Percentiles rank a stretch among this genome's conserved stretches.
Evolutionary conservation across 2,888 invertebrate genomes (phyloP).

Genomic region (Noctuana brunneofusca): DNA sequence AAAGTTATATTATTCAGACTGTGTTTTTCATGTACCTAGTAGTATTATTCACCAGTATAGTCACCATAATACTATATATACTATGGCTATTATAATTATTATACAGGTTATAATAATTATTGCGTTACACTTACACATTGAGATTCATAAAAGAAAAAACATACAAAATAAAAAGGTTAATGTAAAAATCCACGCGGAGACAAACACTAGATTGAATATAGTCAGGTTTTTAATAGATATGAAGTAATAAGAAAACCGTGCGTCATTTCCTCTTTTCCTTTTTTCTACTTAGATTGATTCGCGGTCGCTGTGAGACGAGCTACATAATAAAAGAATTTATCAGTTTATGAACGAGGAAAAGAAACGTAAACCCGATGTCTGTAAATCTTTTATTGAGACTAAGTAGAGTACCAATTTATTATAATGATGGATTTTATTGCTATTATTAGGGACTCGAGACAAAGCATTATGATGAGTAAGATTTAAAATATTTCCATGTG

Average conservation of each 20-base stretch:
- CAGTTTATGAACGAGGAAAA: constrained; percentile 22
- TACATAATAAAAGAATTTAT: constrained; percentile 18
- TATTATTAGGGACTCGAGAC: neutral
- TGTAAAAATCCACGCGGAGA: neutral
- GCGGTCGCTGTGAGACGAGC: constrained; percentile 15
- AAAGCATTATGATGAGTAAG: neutral
- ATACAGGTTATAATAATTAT: neutral
- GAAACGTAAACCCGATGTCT: constrained; percentile 14
- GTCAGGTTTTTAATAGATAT: constrained; percentile 12
- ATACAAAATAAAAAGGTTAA: neutral
- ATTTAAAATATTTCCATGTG: neutral
- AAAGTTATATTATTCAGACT: no score
- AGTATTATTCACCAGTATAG: no score
- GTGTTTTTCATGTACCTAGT: no score
- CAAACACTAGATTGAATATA: constrained; percentile 10
- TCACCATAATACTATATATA: no score
- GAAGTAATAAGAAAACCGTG: constrained; percentile 20
- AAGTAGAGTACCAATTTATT: neutral
- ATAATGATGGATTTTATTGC: neutral
- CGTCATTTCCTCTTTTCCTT: constrained; percentile 18
- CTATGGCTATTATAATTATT: no score
- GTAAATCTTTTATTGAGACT: neutral
- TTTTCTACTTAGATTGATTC: constrained; percentile 29
- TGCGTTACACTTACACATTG: neutral
- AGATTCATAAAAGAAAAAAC: neutral